Conservation (phyloP, 2,113 vertebrate species). For the Callocephalon fimbriatum region DNA sequence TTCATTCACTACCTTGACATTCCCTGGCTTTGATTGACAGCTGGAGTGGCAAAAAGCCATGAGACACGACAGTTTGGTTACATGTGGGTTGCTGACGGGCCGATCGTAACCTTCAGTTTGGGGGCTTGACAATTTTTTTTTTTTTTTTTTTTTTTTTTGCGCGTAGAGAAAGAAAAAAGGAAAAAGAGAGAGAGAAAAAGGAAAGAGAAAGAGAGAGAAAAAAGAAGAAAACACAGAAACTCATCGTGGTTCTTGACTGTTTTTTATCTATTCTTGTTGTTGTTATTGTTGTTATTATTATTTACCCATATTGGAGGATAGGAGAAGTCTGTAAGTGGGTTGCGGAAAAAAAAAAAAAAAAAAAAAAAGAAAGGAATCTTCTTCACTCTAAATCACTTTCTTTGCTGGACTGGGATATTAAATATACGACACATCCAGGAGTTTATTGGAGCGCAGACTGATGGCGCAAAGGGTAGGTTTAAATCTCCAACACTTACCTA, state of each 20-base stretch:
- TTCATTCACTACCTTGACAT: conserved; percentile 99
- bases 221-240: conserved; percentile 83
- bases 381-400: conserved; percentile 93
- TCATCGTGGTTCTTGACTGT: conserved; percentile 78
- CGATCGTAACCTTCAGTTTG: conserved; percentile 96
- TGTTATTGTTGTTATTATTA: conserved; percentile 75
- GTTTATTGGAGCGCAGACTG: conserved; percentile 99
- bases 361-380: conserved; percentile 81
- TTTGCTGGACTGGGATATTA: conserved; percentile 95
- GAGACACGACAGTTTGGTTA: conserved; percentile 99
- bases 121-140: conserved; percentile 84
- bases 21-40: conserved; percentile 99
- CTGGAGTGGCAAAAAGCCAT: conserved; percentile 99
- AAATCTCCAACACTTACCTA: conserved; percentile 94
- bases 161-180: conserved; percentile 72
- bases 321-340: conserved; percentile 91
- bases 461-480: conserved; percentile 99
- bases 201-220: conserved; percentile 82
- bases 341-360: conserved; percentile 72
- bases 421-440: conserved; percentile 98
- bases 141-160: conserved; percentile 63
- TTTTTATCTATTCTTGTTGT: conserved; percentile 63
- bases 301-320: conserved; percentile 87
- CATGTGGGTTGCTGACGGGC: conserved; percentile 99
- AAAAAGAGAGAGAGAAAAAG: conserved; percentile 73